phyloP scores from a whole-genome alignment of 2,113 vertebrate genomes.

The Pollimyrus isidori region DNA sequence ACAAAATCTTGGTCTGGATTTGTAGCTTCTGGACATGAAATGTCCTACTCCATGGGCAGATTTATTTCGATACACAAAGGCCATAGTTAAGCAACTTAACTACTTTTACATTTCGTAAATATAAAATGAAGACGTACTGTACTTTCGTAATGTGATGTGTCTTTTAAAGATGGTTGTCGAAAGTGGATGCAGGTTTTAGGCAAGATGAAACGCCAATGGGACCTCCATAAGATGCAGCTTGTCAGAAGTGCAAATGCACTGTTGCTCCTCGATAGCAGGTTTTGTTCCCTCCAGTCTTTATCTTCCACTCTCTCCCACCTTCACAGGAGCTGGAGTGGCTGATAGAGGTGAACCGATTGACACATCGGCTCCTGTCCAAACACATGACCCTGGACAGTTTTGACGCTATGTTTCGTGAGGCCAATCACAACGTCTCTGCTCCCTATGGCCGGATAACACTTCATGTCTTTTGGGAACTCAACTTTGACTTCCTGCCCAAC shows the following conservation, averaged over 20 bases:
- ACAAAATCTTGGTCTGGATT: no score
- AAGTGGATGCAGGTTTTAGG: neutral
- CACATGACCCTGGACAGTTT: constrained; percentile 98
- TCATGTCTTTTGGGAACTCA: constrained; percentile 98
- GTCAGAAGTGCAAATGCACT: neutral
- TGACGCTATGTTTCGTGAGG: constrained; percentile 98
- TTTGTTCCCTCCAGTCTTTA: neutral
- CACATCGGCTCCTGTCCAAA: constrained; percentile 88
- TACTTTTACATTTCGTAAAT: neutral
- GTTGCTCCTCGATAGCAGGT: neutral
- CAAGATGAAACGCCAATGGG: neutral
- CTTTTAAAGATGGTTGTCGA: neutral
- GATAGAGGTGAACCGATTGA: constrained; percentile 92
- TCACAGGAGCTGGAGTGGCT: constrained; percentile 92
- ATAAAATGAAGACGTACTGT: neutral
- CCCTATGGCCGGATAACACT: constrained; percentile 98
- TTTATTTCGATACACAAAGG: neutral
- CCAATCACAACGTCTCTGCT: constrained; percentile 96
- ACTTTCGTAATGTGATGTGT: neutral
- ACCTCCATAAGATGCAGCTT: neutral
- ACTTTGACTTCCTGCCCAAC: constrained; percentile 98
- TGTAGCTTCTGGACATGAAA: no score
- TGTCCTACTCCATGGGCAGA: no score
- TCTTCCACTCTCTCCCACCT: neutral
- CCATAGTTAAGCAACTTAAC: neutral